Percentiles rank a stretch among this genome's conserved stretches.
phyloP scores from a whole-genome alignment of 2,113 vertebrate genomes.

The Pollimyrus isidori region DNA sequence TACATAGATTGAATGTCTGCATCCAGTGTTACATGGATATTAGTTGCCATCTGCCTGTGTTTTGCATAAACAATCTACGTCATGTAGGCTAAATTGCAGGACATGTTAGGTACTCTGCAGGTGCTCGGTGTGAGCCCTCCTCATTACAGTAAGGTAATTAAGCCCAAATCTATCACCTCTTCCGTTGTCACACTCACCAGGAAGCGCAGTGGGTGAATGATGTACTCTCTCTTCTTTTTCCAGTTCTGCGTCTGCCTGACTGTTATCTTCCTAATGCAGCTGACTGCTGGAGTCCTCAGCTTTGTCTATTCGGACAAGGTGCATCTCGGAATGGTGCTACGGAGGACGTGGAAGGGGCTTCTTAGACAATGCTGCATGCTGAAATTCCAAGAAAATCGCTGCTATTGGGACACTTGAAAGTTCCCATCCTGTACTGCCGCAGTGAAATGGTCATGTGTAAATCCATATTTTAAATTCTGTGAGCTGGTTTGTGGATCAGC shows the following conservation, averaged over 20 bases:
- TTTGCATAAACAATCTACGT: background rate
- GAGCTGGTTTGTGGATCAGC: background rate
- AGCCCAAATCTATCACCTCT: background rate
- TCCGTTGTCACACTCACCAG: background rate
- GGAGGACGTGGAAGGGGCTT: background rate
- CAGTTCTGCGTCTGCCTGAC: conserved; percentile 83
- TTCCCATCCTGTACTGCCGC: background rate
- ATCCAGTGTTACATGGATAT: background rate
- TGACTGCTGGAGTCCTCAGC: conserved; percentile 72
- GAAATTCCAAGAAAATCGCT: background rate
- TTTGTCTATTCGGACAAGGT: conserved; percentile 90
- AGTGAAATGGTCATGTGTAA: background rate
- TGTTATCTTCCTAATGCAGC: conserved; percentile 79
- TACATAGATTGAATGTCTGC: background rate
- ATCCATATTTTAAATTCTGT: background rate
- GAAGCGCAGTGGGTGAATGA: background rate
- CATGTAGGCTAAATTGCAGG: background rate
- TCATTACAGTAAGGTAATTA: background rate
- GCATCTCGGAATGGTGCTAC: background rate
- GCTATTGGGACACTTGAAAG: background rate
- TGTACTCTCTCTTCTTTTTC: background rate
- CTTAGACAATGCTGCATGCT: background rate
- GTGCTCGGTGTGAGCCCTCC: background rate
- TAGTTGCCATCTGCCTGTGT: background rate
- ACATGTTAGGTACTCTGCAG: background rate